Conservation (phyloP, 1,140 invertebrate species). For the Drosophila sucinea region DNA sequence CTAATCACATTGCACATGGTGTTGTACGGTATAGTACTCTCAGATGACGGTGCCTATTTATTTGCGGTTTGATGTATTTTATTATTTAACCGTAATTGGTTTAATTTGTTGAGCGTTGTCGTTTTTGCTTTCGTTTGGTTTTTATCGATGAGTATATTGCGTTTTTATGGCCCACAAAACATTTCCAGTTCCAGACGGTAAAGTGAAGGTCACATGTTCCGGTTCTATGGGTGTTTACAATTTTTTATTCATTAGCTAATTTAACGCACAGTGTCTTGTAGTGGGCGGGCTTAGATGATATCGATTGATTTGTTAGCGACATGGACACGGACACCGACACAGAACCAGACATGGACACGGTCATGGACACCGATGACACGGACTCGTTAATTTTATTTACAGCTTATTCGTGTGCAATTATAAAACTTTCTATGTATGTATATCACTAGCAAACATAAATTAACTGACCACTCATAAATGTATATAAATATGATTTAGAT, state of each 20-base stretch:
- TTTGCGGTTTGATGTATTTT: conserved; percentile 33
- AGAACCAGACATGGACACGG: background rate
- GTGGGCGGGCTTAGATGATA: conserved; percentile 18
- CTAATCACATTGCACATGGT: conserved; percentile 26
- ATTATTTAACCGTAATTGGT: conserved; percentile 75
- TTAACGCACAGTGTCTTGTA: conserved; percentile 12
- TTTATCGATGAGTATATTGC: conserved; percentile 35
- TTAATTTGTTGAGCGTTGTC: conserved; percentile 70
- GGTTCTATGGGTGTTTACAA: conserved; percentile 32
- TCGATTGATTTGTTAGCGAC: conserved; percentile 11
- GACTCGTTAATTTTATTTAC: conserved; percentile 1
- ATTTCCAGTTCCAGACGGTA: conserved; percentile 21
- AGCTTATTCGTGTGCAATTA: background rate
- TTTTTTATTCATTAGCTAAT: conserved; percentile 54
- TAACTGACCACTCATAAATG: no score
- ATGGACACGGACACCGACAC: background rate
- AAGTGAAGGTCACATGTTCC: conserved; percentile 61
- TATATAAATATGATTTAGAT: no score
- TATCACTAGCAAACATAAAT: no score
- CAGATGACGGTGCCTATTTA: background rate
- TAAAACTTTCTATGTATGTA: background rate
- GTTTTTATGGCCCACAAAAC: conserved; percentile 27
- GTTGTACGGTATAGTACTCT: conserved; percentile 27
- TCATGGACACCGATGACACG: conserved; percentile 5
- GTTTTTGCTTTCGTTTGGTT: conserved; percentile 32